Evolutionary conservation across 30 jellyfish, hydroid and myxozoan genomes (phyloP), one percentile per base, ranked within the genome.

Genomic region (Hydractinia echinata): DNA sequence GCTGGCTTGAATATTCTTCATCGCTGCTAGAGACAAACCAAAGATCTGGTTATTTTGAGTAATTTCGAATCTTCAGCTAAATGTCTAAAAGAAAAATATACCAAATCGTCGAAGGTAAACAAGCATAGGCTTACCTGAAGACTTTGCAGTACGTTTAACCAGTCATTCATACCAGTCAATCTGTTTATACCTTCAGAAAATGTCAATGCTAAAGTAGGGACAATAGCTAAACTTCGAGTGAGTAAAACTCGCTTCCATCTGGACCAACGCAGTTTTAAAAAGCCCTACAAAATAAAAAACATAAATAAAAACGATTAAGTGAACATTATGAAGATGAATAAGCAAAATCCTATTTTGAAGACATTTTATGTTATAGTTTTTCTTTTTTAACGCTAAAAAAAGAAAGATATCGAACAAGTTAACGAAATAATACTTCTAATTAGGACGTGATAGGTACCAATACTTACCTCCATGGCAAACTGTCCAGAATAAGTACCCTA

Each of bases 401-500:
- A 15, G n/a, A 15, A 13, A 13, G 51, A 15, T 67, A 1, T 20
- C 51, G 11, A 10, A 13, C 50, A 67, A 20, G 20, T 20, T 67
- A 48, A 67, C 21, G 21, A 67, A 67, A 30, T 30, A 67, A 67
- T 15, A 48, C 50, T 21, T 67, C 51, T 30, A 30, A 30, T 30
- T 30, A 30, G 44, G 44, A 30, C 44, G 44, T 30, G 44, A 79
- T 62, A 56, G 5, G n/a, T 21, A 54, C n/a, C 5, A 21, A 79
- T 10, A 51, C 83, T 81, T 67, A 92, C 98, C 96, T 92, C 98
- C 98, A 92, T 92, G 7, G 98, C 98, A 84, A 92, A 92, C 82
- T 92, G 98, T 5, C 98, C 98, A 66, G 98, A 87, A 74, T 92
- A 92, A 1, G 98, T 92, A 0, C 98, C 98, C 98, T 92, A 66